Evolutionary conservation across 2,113 vertebrate species (phyloP), one percentile per base, ranked within the genome.

Genomic region (Scopus umbretta): DNA sequence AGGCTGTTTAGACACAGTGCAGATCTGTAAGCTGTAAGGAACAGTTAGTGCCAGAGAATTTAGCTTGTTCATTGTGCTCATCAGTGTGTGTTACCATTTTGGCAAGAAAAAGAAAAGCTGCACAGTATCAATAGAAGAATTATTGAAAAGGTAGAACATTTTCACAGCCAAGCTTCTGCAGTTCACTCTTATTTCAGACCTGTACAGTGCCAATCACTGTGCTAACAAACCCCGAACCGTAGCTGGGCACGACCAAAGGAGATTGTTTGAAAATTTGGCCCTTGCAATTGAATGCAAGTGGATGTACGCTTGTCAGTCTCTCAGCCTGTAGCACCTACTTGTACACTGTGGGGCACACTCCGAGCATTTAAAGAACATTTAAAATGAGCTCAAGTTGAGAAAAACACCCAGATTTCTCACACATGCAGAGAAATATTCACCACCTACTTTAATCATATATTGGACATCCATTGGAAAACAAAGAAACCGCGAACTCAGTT

Each of bases 61-160:
- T 25, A 52, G 66, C 83, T 79, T 87, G 80, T 85, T 94, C 88
- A 81, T 89, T 94, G 65, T 87, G 53, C 83, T 94, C 68, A 78
- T 80, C 45, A 50, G 21, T 38, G 12, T 42, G 42, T 82, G 66
- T 56, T 87, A 84, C 73, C 34, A 63, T 79, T 68, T 32, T 67
- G 72, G n/a, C 63, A 80, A 25, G 49, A 68, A 85, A 73, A 85
- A 86, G 49, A 67, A 62, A 92, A 92, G 49, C 53, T 68, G 27
- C 49, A 71, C 40, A 62, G 19, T 40, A 85, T 50, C 75, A 94
- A 68, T 0, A 75, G 27, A 70, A 71, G 11, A 59, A 86, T 52
- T 67, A 71, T 36, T 79, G 18, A 32, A 80, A 73, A 89, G 29
- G 40, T 81, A 75, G 30, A 53, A 56, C 20, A 30, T 4, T 72